Evolutionary conservation across 2,888 invertebrate genomes (phyloP).

Genomic region (Cerceris ruficornis): DNA sequence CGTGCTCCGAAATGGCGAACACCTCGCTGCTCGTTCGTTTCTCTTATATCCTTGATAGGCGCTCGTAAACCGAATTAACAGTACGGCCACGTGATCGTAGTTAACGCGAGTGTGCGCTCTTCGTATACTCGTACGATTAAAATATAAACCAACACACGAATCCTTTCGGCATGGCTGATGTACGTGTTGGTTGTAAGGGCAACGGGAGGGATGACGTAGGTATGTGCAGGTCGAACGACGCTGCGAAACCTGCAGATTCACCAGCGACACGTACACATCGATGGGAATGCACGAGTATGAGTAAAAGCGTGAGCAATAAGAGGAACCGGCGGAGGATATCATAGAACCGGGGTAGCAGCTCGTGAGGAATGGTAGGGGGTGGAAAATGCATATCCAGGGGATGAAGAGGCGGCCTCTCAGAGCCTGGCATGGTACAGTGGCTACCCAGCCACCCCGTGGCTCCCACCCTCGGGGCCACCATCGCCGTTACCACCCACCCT

Average conservation of each 20-base stretch:
- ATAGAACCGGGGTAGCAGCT: conserved; percentile 55
- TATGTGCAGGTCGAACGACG: neutral
- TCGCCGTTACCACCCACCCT: conserved; percentile 5
- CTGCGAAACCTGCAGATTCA: conserved; percentile 28
- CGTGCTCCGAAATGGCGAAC: conserved; percentile 46
- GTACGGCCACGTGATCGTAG: conserved; percentile 51
- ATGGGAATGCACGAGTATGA: conserved; percentile 30
- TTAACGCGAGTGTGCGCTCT: conserved; percentile 24
- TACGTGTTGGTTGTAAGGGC: neutral
- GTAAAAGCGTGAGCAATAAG: conserved; percentile 65
- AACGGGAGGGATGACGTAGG: no score
- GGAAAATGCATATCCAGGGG: conserved; percentile 70
- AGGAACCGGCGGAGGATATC: conserved; percentile 63
- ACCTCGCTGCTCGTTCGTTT: conserved; percentile 57
- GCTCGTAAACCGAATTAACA: conserved; percentile 76
- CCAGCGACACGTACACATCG: conserved; percentile 9
- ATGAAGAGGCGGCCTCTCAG: conserved; percentile 69
- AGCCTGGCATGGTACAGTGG: conserved; percentile 65
- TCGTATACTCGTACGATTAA: conserved; percentile 49
- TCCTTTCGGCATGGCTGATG: neutral
- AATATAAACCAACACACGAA: conserved; percentile 34
- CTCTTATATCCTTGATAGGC: conserved; percentile 70
- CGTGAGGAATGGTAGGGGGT: conserved; percentile 58
- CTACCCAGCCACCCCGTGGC: conserved; percentile 57
- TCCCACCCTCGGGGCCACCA: conserved; percentile 32